phyloP scores from a whole-genome alignment of 2,888 invertebrate genomes.

The Meiosimyza platycephala region DNA sequence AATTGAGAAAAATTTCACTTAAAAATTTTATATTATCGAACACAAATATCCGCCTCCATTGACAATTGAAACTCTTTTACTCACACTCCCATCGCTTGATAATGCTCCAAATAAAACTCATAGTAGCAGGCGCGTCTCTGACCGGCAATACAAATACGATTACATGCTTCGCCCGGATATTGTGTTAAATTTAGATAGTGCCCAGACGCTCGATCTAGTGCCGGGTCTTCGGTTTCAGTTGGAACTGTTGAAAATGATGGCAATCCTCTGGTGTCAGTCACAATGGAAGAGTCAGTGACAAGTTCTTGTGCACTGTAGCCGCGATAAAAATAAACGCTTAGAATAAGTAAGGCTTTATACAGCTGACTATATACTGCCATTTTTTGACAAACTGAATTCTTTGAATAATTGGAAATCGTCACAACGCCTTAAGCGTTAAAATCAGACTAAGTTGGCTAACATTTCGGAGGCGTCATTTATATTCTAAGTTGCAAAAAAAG shows the following conservation, averaged over 20 bases:
- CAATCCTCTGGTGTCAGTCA: background rate
- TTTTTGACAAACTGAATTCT: too few relatives aligned
- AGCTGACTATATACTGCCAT: too few relatives aligned
- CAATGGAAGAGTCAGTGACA: background rate
- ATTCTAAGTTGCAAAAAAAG: too few relatives aligned
- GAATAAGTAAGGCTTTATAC: background rate
- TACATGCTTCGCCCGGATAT: constrained; percentile 57
- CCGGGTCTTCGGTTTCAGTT: constrained; percentile 13
- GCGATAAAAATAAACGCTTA: background rate
- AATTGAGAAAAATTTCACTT: too few relatives aligned
- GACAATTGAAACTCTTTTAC: constrained; percentile 39
- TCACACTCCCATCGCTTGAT: constrained; percentile 66
- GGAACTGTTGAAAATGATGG: background rate
- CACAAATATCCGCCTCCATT: too few relatives aligned
- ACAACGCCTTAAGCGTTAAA: too few relatives aligned
- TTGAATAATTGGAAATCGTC: too few relatives aligned
- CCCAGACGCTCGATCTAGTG: background rate
- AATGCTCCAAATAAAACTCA: constrained; percentile 66
- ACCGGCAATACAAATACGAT: constrained; percentile 48
- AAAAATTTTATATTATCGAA: too few relatives aligned
- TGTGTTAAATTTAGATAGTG: constrained; percentile 44
- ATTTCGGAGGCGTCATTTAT: too few relatives aligned
- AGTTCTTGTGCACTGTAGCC: background rate
- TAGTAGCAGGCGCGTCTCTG: constrained; percentile 63
- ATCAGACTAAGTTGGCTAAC: too few relatives aligned